Evolutionary conservation across 2,797 vertebrate species (phyloP).

Genomic region (Heterohyrax brucei): DNA sequence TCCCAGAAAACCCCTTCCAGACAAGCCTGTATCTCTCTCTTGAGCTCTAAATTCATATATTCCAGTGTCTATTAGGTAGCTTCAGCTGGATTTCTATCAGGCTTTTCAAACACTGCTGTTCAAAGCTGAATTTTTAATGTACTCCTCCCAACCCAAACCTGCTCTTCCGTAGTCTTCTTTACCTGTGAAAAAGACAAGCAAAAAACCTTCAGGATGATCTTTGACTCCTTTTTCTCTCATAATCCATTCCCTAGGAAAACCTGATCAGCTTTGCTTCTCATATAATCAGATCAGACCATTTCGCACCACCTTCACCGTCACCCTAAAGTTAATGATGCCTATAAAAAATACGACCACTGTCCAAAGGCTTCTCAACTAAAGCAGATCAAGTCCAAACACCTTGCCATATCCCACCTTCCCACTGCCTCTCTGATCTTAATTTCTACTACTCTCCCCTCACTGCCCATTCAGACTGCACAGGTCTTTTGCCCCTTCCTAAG

Average conservation of each 20-base stretch:
- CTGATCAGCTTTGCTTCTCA: slow-evolving; percentile 6
- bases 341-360: neutral
- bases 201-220: neutral
- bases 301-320: neutral
- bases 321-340: neutral
- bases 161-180: neutral
- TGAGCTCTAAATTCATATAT: neutral
- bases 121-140: neutral
- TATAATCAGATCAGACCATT: neutral
- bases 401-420: neutral
- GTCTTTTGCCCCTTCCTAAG: neutral
- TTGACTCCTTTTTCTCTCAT: slow-evolving; percentile 22
- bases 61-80: neutral
- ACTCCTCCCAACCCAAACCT: neutral
- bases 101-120: neutral
- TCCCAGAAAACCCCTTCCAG: no score
- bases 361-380: neutral
- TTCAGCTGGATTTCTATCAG: neutral
- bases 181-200: neutral
- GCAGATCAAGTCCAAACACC: neutral
- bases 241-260: neutral
- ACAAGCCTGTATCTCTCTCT: neutral
- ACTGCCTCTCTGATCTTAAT: neutral
- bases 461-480: neutral
- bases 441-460: neutral